Percentiles rank a stretch among this genome's conserved stretches.
These are phyloP conservation scores for human (Homo sapiens) DNA, from an alignment of 2,113 vertebrate species.

Conservation along the genomic window GRCh38 chr6:116177001-116177500, in stretches of 20 bases:
- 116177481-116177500: neutral
- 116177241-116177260: neutral
- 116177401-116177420: conserved; percentile 24
- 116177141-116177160: neutral
- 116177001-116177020: neutral
- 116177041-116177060: neutral
- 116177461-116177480: neutral
- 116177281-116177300: conserved; percentile 50
- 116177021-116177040: neutral
- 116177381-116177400: conserved; percentile 44
- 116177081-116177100: neutral
- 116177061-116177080: neutral
- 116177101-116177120: neutral
- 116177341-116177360: neutral
- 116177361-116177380: neutral
- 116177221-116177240: conserved; percentile 11
- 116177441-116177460: conserved; percentile 17
- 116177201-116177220: conserved; percentile 4
- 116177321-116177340: neutral
- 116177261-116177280: conserved; percentile 26
- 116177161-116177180: neutral
- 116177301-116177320: neutral
- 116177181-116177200: conserved; percentile 1
- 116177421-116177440: conserved; percentile 34
- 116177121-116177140: neutral